These are phyloP conservation scores for Steromphala cineraria DNA, from an alignment of 2,888 invertebrate species.

Conservation along the genomic window DNA sequence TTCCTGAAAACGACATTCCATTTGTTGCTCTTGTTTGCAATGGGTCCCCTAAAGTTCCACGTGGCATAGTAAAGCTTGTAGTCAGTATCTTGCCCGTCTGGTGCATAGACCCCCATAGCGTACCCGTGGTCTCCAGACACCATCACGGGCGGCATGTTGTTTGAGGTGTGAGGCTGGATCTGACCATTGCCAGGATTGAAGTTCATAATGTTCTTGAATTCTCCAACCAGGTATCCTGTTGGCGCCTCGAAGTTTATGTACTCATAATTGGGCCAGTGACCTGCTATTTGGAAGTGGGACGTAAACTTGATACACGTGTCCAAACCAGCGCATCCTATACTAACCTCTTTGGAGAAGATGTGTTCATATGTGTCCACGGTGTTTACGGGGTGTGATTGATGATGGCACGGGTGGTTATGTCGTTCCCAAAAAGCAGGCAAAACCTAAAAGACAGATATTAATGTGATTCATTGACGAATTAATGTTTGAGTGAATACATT, in stretches of 20 bases:
- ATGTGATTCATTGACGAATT: too few species aligned
- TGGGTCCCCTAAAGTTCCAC: not conserved
- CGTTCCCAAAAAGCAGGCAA: constrained; percentile 44
- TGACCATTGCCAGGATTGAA: constrained; percentile 29
- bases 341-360: constrained; percentile 42
- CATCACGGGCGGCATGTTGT: constrained; percentile 32
- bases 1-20: constrained; percentile 45
- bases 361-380: constrained; percentile 34
- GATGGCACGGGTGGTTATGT: constrained; percentile 30
- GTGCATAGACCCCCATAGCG: constrained; percentile 44
- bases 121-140: constrained; percentile 35
- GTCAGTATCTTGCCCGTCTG: constrained; percentile 41
- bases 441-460: constrained; percentile 29
- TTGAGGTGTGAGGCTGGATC: constrained; percentile 22
- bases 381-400: constrained; percentile 35
- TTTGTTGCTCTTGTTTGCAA: constrained; percentile 33
- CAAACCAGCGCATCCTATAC: constrained; percentile 40
- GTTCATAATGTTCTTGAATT: constrained; percentile 33
- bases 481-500: too few species aligned
- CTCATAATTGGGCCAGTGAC: constrained; percentile 40
- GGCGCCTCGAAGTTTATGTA: constrained; percentile 47
- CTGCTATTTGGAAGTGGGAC: constrained; percentile 42
- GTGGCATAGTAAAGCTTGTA: constrained; percentile 22
- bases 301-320: constrained; percentile 38
- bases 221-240: constrained; percentile 41